phyloP scores from a whole-genome alignment of 2,113 vertebrate genomes.

The Trematomus loennbergii region DNA sequence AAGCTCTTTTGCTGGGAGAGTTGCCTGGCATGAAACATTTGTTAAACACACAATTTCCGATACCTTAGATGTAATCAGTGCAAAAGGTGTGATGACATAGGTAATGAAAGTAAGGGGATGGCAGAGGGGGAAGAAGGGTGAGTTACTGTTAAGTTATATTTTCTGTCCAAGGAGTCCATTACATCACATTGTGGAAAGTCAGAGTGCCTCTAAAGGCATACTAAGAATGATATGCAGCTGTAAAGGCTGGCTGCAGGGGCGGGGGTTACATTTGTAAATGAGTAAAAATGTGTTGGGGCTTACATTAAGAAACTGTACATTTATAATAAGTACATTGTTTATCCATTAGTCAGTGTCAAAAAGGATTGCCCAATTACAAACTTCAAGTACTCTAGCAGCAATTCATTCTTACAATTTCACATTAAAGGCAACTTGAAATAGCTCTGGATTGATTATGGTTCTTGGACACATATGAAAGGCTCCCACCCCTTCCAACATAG shows the following conservation, averaged over 20 bases:
- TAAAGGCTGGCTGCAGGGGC: constrained; percentile 10
- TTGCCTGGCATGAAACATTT: constrained; percentile 57
- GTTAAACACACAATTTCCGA: constrained; percentile 73
- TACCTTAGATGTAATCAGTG: constrained; percentile 59
- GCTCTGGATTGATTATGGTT: not conserved
- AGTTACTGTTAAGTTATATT: constrained; percentile 33
- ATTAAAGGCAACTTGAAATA: not conserved
- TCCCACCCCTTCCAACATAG: not conserved
- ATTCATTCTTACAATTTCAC: too few relatives aligned
- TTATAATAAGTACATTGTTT: not conserved
- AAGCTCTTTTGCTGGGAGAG: constrained; percentile 59
- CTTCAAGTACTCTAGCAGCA: not conserved
- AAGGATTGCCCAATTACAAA: not conserved
- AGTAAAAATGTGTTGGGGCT: not conserved
- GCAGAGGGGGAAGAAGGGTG: not conserved
- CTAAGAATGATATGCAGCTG: constrained; percentile 45
- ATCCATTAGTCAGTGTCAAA: not conserved
- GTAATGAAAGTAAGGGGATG: constrained; percentile 44
- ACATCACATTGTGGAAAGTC: constrained; percentile 33
- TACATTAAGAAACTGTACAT: not conserved
- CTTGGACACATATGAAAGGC: not conserved
- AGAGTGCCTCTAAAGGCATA: constrained; percentile 20
- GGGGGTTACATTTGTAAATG: not conserved
- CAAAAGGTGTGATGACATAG: constrained; percentile 53
- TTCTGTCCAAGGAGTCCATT: constrained; percentile 38